Conservation (phyloP, 2,888 invertebrate genomes). For the Ptilodon capucinus region DNA sequence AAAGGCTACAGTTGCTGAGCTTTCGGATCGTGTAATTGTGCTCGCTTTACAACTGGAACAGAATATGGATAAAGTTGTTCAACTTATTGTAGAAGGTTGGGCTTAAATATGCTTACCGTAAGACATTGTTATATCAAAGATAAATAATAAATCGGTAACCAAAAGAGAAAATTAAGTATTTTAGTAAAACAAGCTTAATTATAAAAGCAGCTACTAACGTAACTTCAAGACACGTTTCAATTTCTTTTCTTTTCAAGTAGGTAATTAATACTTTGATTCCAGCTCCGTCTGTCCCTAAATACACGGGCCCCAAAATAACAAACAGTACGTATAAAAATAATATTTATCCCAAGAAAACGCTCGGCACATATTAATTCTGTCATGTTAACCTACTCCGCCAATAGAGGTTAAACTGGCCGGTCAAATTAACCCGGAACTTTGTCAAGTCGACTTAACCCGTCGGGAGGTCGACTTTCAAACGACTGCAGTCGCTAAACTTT, state of each 20-base stretch:
- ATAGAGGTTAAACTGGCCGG: slow-evolving; percentile 50
- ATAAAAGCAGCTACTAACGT: no score
- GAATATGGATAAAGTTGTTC: slow-evolving; percentile 12
- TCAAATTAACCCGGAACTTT: slow-evolving; percentile 54
- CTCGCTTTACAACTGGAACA: slow-evolving; percentile 25
- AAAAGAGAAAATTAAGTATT: no score
- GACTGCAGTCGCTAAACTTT: slow-evolving; percentile 55
- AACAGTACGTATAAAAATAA: background rate
- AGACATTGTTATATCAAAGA: no score
- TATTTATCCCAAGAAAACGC: slow-evolving; percentile 1
- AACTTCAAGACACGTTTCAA: no score
- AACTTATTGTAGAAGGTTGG: no score
- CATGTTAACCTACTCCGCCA: slow-evolving; percentile 37
- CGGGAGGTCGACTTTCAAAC: slow-evolving; percentile 63
- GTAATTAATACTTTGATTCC: no score
- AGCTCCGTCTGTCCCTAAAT: no score
- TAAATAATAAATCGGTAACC: no score
- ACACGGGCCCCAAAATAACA: background rate
- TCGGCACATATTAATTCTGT: slow-evolving; percentile 17
- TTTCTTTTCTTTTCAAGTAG: no score
- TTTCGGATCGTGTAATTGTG: slow-evolving; percentile 66
- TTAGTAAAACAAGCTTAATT: no score
- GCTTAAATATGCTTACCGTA: no score
- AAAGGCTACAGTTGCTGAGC: slow-evolving; percentile 52
- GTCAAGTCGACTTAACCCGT: slow-evolving; percentile 53